phyloP scores from a whole-genome alignment of 2,113 vertebrate species.

The Oryzias celebensis region DNA sequence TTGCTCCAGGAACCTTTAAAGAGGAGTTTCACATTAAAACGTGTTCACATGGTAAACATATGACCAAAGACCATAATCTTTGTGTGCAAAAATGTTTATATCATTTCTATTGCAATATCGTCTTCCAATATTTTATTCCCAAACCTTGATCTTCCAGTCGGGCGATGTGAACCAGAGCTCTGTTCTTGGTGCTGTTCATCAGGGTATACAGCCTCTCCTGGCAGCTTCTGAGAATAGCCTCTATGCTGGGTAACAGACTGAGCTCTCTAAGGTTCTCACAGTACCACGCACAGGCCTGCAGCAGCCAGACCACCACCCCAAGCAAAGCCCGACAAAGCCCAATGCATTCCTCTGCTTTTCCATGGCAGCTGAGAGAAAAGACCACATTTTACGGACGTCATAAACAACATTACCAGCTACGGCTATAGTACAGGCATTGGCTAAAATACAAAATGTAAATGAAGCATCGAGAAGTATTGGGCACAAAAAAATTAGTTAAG shows the following conservation, averaged over 20 bases:
- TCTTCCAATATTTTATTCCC: constrained; percentile 4
- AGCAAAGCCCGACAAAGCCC: constrained; percentile 91
- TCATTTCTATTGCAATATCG: background rate
- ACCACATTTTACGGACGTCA: background rate
- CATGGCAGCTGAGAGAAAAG: constrained; percentile 82
- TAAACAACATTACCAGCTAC: too few relatives aligned
- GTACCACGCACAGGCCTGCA: constrained; percentile 88
- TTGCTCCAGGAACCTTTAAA: constrained; percentile 85
- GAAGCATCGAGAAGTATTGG: too few relatives aligned
- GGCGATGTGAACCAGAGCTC: constrained; percentile 93
- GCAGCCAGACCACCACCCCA: constrained; percentile 88
- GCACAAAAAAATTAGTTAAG: too few relatives aligned
- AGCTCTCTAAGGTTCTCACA: constrained; percentile 85
- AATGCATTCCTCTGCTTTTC: constrained; percentile 96
- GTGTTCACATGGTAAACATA: too few relatives aligned
- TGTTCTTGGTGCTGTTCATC: constrained; percentile 89
- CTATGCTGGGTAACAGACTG: constrained; percentile 54
- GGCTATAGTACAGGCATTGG: too few relatives aligned
- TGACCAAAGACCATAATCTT: too few relatives aligned
- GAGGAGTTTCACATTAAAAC: background rate
- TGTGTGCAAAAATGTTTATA: too few relatives aligned
- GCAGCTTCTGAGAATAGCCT: constrained; percentile 86
- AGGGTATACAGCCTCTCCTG: constrained; percentile 84
- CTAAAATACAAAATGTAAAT: too few relatives aligned
- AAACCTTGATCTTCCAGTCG: constrained; percentile 90